Percentiles rank a stretch among this genome's conserved stretches.
phyloP scores from a whole-genome alignment of 2,797 vertebrate genomes.

The Bradypodion pumilum region DNA sequence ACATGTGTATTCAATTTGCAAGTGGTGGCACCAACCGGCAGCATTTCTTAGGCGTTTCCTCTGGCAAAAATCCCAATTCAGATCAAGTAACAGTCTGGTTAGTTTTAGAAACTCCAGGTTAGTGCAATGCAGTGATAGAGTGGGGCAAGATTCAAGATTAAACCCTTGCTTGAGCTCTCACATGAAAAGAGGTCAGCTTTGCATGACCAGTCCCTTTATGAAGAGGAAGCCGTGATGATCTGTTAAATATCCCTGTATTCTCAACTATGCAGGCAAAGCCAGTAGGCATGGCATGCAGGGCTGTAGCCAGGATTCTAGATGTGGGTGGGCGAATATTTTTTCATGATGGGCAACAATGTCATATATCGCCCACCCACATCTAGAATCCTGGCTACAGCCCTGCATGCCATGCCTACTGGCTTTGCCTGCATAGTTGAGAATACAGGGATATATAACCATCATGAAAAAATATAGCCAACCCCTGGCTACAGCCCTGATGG shows the following conservation, averaged over 20 bases:
- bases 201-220: not conserved
- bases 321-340: too few relatives aligned
- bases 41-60: not conserved
- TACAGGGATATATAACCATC: too few relatives aligned
- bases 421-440: too few relatives aligned
- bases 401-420: too few relatives aligned
- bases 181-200: not conserved
- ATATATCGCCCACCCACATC: too few relatives aligned
- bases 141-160: not conserved
- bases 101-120: not conserved
- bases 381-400: too few relatives aligned
- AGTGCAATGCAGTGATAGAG: not conserved
- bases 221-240: not conserved
- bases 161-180: not conserved
- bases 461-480: too few relatives aligned
- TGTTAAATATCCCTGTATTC: not conserved
- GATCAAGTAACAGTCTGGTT: not conserved
- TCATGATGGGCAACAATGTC: too few relatives aligned
- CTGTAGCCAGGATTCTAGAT: too few relatives aligned
- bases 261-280: not conserved
- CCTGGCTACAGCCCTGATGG: too few relatives aligned
- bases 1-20: slow-evolving; percentile 15
- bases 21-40: not conserved
- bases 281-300: not conserved
- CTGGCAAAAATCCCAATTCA: slow-evolving; percentile 14